Evolutionary conservation across 2,888 invertebrate species (phyloP).

Genomic region (Atrina japonica): DNA sequence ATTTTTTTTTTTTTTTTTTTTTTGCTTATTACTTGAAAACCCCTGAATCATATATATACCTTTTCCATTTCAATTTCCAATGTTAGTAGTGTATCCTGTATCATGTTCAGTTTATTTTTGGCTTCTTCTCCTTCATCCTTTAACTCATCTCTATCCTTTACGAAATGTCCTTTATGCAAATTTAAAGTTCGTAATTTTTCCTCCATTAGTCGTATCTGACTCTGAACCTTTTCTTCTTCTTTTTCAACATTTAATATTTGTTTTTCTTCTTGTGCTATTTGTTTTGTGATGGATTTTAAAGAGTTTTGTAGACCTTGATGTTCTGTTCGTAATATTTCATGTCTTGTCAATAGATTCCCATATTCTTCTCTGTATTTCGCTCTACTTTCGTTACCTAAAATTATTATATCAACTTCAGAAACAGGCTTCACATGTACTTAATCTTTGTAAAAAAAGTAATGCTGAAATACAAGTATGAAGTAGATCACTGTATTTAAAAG

Average conservation of each 20-base stretch:
- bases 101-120: constrained; percentile 32
- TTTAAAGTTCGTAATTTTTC: constrained; percentile 34
- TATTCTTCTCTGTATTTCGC: constrained; percentile 36
- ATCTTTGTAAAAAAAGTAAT: too few species aligned
- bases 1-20: too few species aligned
- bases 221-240: constrained; percentile 35
- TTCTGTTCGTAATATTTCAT: constrained; percentile 36
- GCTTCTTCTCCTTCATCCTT: constrained; percentile 26
- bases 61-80: constrained; percentile 42
- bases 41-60: not conserved
- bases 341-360: constrained; percentile 37
- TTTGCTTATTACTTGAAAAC: not conserved
- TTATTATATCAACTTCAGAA: too few species aligned
- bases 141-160: constrained; percentile 23
- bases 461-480: too few species aligned
- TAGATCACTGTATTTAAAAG: too few species aligned
- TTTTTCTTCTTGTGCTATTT: constrained; percentile 29
- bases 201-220: constrained; percentile 31
- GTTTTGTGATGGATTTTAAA: constrained; percentile 26
- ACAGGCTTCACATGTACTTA: too few species aligned
- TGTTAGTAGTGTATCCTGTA: constrained; percentile 37
- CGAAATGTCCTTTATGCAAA: constrained; percentile 28
- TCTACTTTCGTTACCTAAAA: constrained; percentile 25
- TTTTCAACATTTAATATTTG: constrained; percentile 25
- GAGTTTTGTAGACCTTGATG: constrained; percentile 24